Evolutionary conservation across 2,113 vertebrate genomes (phyloP), one percentile per base, ranked within the genome.

Genomic region (Saguinus imperator): DNA sequence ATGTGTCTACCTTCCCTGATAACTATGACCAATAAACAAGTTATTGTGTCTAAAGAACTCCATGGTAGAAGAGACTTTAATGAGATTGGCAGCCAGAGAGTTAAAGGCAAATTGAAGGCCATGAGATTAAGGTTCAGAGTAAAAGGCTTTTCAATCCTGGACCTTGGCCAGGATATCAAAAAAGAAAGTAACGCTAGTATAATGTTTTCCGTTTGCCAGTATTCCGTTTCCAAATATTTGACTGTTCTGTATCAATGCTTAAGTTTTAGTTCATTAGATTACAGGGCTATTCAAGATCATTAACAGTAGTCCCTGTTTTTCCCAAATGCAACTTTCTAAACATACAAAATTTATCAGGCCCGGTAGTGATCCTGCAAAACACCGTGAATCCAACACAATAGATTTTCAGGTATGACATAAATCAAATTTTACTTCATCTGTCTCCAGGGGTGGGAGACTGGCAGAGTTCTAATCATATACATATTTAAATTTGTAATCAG

Each of bases 401-500:
- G 90, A 91, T 91, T 96, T 95, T 72, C 90, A 97, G 97, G 96
- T 97, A 97, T 72, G 96, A 97, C 83, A 91, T 97, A 98, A 98
- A 98, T 97, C 97, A 98, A 93, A 98, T 98, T 98, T 98, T 98
- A 98, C 98, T 98, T 96, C 89, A 91, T 96, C 95, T 88, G 95
- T 97, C 96, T 98, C 97, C 76, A 94, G 97, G 98, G 98, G 97
- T 97, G 89, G 96, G 92, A 96, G 95, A 89, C 97, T 97, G 3
- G n/a, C 95, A 96, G 96, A 97, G 96, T 98, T 98, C 94, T 98
- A 98, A 98, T 98, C 98, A 98, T 96, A 98, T 95, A 97, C 98
- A 98, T 98, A 98, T 98, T 98, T 97, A 98, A 98, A 99, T 98
- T 97, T 98, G 97, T 98, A 98, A 98, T 98, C 98, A 98, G 98